Percentiles rank a stretch among this genome's conserved stretches.
Evolutionary conservation across 2,113 vertebrate genomes (phyloP).

Genomic region (Petromus typicus): DNA sequence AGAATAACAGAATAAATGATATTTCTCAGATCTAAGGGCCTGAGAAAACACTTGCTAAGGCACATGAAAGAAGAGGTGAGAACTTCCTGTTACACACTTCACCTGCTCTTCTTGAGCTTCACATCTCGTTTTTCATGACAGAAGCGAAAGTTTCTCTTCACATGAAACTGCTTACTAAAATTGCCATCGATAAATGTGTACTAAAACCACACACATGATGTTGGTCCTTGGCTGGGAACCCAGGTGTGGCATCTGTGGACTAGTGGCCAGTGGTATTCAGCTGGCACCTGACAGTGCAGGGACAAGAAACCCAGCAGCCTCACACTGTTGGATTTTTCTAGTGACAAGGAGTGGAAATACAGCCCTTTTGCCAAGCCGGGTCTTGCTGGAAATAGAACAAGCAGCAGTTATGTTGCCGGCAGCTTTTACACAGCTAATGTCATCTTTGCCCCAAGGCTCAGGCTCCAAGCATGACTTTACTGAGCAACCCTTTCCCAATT

Average conservation of each 20-base stretch:
- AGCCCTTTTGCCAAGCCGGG: not conserved
- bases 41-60: not conserved
- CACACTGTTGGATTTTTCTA: not conserved
- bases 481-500: not conserved
- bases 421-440: not conserved
- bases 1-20: not conserved
- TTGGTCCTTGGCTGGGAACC: not conserved
- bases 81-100: not conserved
- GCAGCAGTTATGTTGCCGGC: not conserved
- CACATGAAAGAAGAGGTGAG: not conserved
- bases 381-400: not conserved
- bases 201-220: not conserved
- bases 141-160: not conserved
- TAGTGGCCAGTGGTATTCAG: not conserved
- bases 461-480: not conserved
- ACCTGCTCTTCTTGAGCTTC: not conserved
- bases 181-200: not conserved
- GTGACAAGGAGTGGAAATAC: not conserved
- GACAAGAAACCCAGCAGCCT: not conserved
- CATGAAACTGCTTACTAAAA: not conserved
- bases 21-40: not conserved
- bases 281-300: not conserved
- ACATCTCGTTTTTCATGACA: conserved; percentile 20
- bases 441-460: not conserved
- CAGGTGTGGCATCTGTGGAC: not conserved